Conservation (phyloP, 2,113 vertebrate species). For the Loxodonta africana region DNA sequence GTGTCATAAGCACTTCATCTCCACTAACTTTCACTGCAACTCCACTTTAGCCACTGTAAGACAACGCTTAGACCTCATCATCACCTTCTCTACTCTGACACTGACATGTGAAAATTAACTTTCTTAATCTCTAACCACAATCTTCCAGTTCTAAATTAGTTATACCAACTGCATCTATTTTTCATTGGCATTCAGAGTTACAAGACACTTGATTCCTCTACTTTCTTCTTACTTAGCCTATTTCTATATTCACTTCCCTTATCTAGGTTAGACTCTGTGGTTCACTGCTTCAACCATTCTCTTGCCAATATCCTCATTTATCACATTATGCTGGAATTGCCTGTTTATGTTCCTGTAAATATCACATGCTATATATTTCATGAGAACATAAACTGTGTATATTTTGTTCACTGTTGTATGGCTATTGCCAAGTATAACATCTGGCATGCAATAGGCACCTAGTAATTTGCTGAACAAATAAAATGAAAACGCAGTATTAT, state of each 20-base stretch:
- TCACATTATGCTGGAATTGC: background rate
- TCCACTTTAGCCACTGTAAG: background rate
- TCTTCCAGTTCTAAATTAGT: constrained; percentile 22
- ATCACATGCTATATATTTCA: background rate
- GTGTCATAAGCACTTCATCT: constrained; percentile 9
- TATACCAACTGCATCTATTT: background rate
- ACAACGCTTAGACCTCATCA: background rate
- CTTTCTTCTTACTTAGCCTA: background rate
- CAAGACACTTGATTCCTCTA: constrained; percentile 11
- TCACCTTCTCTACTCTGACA: background rate
- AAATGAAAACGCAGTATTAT: background rate
- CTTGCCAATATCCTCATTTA: constrained; percentile 33
- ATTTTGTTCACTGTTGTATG: background rate
- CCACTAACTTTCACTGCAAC: background rate
- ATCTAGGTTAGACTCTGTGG: background rate
- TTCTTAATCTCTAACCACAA: constrained; percentile 21
- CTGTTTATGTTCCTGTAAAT: constrained; percentile 3
- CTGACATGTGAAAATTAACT: constrained; percentile 17
- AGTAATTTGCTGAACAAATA: background rate
- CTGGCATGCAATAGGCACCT: background rate
- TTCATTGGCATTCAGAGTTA: background rate
- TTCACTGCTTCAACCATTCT: constrained; percentile 44
- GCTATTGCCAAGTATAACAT: background rate
- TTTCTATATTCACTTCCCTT: constrained; percentile 33
- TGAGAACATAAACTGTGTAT: constrained; percentile 31